Evolutionary conservation across 1,140 invertebrate genomes (phyloP), one percentile per base, ranked within the genome.

Genomic region (Danaus plexippus): DNA sequence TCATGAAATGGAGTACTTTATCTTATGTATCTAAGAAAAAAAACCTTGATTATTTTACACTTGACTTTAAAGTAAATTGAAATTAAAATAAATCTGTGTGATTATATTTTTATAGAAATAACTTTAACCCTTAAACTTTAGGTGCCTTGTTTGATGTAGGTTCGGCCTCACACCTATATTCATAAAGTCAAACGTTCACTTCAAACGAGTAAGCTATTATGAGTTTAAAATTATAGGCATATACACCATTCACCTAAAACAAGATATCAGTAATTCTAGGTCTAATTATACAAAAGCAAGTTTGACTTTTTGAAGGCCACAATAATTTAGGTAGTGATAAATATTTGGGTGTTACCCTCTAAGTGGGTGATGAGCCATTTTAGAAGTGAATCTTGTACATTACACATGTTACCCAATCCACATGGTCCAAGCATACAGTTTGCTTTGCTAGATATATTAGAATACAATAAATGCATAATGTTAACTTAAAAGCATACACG

Each of bases 1-100:
- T 71, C 66, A 65, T 62, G 78, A 79, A 70, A 75, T 73, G 75
- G 78, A 79, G 71, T 80, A 84, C 75, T 85, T 68, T 75, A 80
- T 71, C 79, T 84, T 83, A 86, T 75, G 73, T 75, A 66, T 69
- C 78, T 84, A 83, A 80, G 69, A 76, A 82, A 79, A 78, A 80
- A 76, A 71, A 81, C 73, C 74, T 81, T 79, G 73, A 80, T 77
- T 82, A 85, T 80, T 72, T 76, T 83, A 86, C 73, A 84, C 71
- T 80, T 79, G 69, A 73, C 73, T 67, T 71, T 66, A 65, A 70
- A 72, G 55, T 74, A 72, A 66, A 61, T 49, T 40, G 57, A 56
- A 54, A 54, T 61, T 55, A 18, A 61, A 50, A 22, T 61, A 52
- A 47, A 48, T 40, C 45, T 57, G 42, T 56, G 51, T 55, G 47